Evolutionary conservation across 2,888 invertebrate species (phyloP).

Genomic region (Keiferia lycopersicella): DNA sequence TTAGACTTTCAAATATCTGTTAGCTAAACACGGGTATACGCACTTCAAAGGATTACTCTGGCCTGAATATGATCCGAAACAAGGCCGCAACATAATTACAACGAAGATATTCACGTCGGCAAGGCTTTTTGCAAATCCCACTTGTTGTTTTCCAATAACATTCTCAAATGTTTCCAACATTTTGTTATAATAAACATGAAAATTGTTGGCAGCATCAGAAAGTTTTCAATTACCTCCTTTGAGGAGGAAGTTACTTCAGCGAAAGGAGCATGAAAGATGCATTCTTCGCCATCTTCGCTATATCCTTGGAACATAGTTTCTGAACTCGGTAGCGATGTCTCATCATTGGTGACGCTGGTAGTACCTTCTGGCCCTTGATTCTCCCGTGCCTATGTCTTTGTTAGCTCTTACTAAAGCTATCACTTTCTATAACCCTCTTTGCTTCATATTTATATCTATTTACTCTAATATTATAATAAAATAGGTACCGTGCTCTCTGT

Average conservation of each 20-base stretch:
- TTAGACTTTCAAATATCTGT: neutral
- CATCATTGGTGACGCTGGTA: neutral
- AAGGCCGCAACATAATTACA: conserved; percentile 47
- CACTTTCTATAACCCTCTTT: no score
- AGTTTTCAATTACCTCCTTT: neutral
- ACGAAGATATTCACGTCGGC: conserved; percentile 38
- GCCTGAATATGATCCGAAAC: conserved; percentile 46
- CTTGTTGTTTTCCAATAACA: conserved; percentile 1
- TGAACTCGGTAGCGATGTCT: neutral
- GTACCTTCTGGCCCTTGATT: no score
- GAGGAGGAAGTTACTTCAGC: neutral
- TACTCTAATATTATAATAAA: no score
- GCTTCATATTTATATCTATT: no score
- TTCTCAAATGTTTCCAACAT: conserved; percentile 3
- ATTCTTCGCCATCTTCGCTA: neutral
- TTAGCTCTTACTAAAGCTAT: no score
- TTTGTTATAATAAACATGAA: neutral
- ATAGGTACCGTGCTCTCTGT: no score
- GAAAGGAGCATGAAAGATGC: neutral
- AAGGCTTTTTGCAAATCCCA: conserved; percentile 30
- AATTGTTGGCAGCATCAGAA: neutral
- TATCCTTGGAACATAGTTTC: no score
- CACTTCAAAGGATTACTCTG: conserved; percentile 50
- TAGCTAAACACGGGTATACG: conserved; percentile 31
- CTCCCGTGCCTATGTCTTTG: no score